Evolutionary conservation across 2,888 invertebrate species (phyloP), one percentile per base, ranked within the genome.

Genomic region (Pedicia rivosa): DNA sequence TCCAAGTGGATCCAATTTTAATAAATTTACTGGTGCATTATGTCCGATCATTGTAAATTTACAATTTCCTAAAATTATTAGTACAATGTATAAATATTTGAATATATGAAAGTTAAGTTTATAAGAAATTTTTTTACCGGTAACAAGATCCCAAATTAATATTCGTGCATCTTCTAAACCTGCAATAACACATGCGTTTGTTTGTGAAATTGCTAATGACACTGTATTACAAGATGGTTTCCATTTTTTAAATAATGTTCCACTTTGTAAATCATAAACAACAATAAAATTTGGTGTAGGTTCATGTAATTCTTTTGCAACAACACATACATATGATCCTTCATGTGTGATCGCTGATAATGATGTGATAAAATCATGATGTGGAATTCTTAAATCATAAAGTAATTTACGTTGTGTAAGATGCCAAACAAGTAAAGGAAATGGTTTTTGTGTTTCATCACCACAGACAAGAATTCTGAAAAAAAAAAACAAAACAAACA

Each of bases 391-490:
- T 44, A 90, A 67, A 59, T 90, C 88, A 54, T 88, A 86, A 14
- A 87, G 66, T 43, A 90, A 64, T 56, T 87, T 87, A 38, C 82
- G 69, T 14, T 83, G 82, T 27, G 80, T 72, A 44, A 90, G 65
- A 49, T 86, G 84, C 88, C 88, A 90, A 24, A 90, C 88, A 30
- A 90, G 69, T 44, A 90, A 63, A 0, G 87, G 87, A 59, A 87
- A 88, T 13, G 88, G 88, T 56, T 87, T 88, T 59, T 88, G 87
- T 2, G 87, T 87, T 64, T 88, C 88, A 57, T 90, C 88, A 6
- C 88, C 88, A 54, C 88, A 88, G 2, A 88, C 87, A 43, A 87
- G 67, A 36, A 86, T 74, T 53, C 83, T 80, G 52, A 14, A 58
- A 57, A 37, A 10, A 10, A 10, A n/a, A 27, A 27, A 12, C 12